Conservation (phyloP, 2,797 vertebrate species). For the Malacoraja senta region DNA sequence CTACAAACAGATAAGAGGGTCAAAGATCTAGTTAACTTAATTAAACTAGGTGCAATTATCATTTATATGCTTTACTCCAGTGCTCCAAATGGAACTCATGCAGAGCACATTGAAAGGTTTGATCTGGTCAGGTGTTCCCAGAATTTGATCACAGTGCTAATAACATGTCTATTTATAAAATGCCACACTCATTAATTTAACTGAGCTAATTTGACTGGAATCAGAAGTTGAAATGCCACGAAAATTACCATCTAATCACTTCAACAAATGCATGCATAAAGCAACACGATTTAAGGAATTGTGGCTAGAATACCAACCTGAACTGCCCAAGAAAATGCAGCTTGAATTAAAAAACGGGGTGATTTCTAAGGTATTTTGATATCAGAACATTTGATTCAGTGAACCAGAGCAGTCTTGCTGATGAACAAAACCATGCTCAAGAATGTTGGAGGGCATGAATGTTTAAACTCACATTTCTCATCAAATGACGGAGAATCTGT, state of each 20-base stretch:
- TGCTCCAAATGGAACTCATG: neutral
- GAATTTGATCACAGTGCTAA: neutral
- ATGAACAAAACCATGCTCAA: neutral
- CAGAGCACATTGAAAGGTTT: neutral
- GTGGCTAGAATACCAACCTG: neutral
- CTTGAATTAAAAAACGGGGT: neutral
- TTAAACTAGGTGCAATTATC: constrained; percentile 9
- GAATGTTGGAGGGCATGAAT: neutral
- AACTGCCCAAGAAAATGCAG: neutral
- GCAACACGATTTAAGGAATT: neutral
- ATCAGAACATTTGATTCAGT: neutral
- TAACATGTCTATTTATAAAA: constrained; percentile 5
- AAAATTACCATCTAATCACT: constrained; percentile 26
- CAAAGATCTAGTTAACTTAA: neutral
- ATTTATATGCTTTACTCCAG: neutral
- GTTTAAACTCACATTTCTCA: neutral
- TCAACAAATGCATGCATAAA: neutral
- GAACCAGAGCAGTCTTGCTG: neutral
- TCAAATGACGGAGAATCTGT: neutral
- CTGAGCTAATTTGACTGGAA: constrained; percentile 2
- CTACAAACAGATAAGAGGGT: neutral
- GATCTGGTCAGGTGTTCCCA: neutral
- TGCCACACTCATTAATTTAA: neutral
- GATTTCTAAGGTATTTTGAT: neutral
- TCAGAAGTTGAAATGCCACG: neutral